Base-by-base conservation (phyloP, 2,888 invertebrate species). In the Nomada hirtipes region DNA sequence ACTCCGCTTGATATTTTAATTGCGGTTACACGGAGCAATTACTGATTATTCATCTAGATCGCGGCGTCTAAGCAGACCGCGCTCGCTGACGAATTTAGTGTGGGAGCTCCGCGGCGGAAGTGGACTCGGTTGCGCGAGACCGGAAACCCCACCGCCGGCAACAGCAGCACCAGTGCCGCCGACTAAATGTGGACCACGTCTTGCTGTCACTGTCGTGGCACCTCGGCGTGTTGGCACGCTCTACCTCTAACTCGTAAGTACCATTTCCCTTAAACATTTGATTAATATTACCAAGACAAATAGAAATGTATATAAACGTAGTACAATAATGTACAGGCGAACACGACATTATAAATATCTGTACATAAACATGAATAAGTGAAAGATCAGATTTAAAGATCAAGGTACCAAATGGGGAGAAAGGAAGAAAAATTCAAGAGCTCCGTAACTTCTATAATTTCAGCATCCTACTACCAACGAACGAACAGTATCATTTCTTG, bases 1-100 rank as follows among this genome's bases (percentile, higher is more conserved):
- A 47, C 13, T 15, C 15, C 13, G 57, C 20, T 57, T 7, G 20
- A 23, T 13, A 13, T 57, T 23, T 23, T 20, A 23, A 20, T 50
- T 3, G n/a, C 15, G 13, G 50, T 59, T 59, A 36, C 11, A 10
- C n/a, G 26, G 57, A 15, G 13, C 52, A 57, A 20, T 65, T 26
- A 11, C 57, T 42, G 47, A 9, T 23, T 36, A 18, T 63, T 59
- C n/a, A 60, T 9, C 20, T 67, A 94, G 94, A 91, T 97, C 97
- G 71, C 95, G 97, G 89, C 97, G 97, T 91, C 94, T 98, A 80
- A 97, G 97, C 90, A 95, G 98, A 92, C 98, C 98, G 71, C 96
- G 97, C 89, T 98, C 98, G 80, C 94, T 98, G 91, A 98, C 97
- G 83, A 98, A 98, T 94, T 95, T 98, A 91, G 97, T 98, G 84